Percentiles rank a stretch among this genome's conserved stretches.
These are phyloP conservation scores for Antechinus flavipes DNA, from an alignment of 2,113 vertebrate genomes.

Conservation along the genomic window DNA sequence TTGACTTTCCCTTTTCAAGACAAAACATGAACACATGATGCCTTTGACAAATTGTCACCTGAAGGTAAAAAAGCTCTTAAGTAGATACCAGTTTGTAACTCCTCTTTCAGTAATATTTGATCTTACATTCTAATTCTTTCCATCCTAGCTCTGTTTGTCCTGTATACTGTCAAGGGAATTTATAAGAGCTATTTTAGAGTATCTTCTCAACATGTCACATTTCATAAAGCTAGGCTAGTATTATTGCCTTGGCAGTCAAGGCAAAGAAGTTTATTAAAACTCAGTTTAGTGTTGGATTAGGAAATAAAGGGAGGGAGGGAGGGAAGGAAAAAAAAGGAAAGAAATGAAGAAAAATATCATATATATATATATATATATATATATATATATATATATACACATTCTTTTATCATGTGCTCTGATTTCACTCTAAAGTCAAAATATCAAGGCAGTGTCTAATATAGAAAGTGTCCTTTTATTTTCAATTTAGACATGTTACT, in stretches of 20 bases:
- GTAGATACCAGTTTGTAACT: not conserved
- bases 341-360: not conserved
- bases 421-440: not conserved
- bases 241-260: not conserved
- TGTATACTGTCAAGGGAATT: not conserved
- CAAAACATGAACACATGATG: not conserved
- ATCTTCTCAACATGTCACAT: not conserved
- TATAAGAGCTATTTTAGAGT: not conserved
- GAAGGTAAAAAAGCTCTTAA: not conserved
- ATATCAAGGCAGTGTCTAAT: not conserved
- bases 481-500: not conserved
- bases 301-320: too few relatives aligned
- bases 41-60: not conserved
- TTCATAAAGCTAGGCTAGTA: not conserved
- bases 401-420: not conserved
- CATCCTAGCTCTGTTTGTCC: not conserved
- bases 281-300: not conserved
- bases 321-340: too few relatives aligned
- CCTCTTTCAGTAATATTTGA: not conserved
- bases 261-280: not conserved
- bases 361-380: too few relatives aligned
- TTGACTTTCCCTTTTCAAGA: not conserved
- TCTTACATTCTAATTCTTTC: not conserved
- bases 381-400: not conserved
- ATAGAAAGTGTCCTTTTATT: not conserved